Base-by-base conservation (phyloP, 2,113 vertebrate genomes). In the Orthochromis malagaraziensis region DNA sequence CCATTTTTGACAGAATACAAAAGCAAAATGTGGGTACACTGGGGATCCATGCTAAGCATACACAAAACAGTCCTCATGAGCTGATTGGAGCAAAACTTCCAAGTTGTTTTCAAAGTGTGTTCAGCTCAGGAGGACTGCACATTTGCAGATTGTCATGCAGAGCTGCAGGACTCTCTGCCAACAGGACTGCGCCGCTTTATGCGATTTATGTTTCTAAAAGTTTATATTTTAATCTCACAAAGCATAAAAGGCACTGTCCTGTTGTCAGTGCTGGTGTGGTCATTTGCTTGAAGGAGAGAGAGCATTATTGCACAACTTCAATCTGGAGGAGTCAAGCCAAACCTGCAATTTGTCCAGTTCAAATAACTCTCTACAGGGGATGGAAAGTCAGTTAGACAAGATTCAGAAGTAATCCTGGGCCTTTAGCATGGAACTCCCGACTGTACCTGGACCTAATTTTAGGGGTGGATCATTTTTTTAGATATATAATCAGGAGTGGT, bases 291-390 rank as follows among this genome's bases (percentile, higher is more conserved):
- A 83, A 31, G 58, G 33, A 87, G 54, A 89, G 35, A 65, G 12
- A 89, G 77, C 80, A 57, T 90, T 49, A 40, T 81, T 82, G 81
- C 79, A 93, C 42, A 89, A 84, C 58, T 83, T 83, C 81, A 93
- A 89, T 90, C 92, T 92, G 93, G 90, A 91, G 88, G 90, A 95
- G 94, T 94, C 93, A 95, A 95, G 94, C 94, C 95, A 96, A 95
- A 95, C 93, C 92, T 93, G 94, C 55, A 87, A 86, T 92, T 83
- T 92, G n/a, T 88, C 89, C 91, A 85, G 73, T 87, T 57, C 65
- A 85, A 85, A 86, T 53, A 84, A 82, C 38, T 88, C 17, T 87
- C 55, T 89, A 79, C 1, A 55, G 49, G 80, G 87, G 79, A 88
- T 65, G 85, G 81, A 87, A 92, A 86, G 29, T 85, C 57, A 73